Conservation (phyloP, 2,113 vertebrate species). For the Monarcha castaneiventris region DNA sequence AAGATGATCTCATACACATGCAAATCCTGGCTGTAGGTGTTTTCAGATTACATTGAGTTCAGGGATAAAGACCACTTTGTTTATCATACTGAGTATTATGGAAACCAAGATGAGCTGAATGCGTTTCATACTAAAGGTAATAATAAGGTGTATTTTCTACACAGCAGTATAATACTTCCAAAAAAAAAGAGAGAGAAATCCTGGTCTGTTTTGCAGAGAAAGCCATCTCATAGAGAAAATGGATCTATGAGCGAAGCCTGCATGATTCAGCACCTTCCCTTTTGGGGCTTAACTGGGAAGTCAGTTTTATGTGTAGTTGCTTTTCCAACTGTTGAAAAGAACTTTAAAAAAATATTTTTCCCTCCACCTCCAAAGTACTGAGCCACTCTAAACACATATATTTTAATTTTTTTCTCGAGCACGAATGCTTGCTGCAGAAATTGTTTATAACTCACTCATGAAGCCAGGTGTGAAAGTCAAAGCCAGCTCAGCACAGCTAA, state of each 20-base stretch:
- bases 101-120: background rate
- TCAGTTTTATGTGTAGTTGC: background rate
- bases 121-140: background rate
- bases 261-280: background rate
- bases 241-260: background rate
- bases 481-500: background rate
- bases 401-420: background rate
- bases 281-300: background rate
- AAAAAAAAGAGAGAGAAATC: background rate
- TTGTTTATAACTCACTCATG: background rate
- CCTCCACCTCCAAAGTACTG: background rate
- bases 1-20: background rate
- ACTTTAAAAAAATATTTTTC: background rate
- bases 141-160: background rate
- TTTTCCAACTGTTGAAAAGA: conserved; percentile 49
- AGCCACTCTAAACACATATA: conserved; percentile 18
- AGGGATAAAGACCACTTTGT: background rate
- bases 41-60: background rate
- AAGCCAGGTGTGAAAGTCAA: conserved; percentile 2
- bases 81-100: background rate
- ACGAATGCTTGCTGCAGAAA: background rate
- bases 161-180: background rate
- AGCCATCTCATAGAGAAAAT: background rate
- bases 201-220: background rate
- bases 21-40: background rate